Evolutionary conservation across 2,797 vertebrate genomes (phyloP).

Genomic region (Tiaroga cobitis): DNA sequence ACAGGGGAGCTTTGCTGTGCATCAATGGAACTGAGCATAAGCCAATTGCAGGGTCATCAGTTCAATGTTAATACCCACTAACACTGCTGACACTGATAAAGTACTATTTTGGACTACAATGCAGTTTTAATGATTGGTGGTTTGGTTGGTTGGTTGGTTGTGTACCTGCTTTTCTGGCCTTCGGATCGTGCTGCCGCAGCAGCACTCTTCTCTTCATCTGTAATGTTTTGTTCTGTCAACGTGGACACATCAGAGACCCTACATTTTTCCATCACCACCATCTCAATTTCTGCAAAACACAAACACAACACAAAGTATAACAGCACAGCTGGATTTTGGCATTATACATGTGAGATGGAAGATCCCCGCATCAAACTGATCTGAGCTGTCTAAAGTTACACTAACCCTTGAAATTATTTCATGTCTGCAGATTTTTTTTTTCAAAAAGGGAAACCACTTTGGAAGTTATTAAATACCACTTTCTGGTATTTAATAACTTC

Average conservation of each 20-base stretch:
- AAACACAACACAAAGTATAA: slow-evolving; percentile 35
- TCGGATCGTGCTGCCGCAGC: slow-evolving; percentile 78
- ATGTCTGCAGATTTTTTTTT: neutral
- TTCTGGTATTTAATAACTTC: neutral
- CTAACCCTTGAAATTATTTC: neutral
- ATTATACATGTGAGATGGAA: neutral
- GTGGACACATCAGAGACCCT: slow-evolving; percentile 81
- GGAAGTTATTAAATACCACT: neutral
- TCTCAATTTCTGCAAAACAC: slow-evolving; percentile 89
- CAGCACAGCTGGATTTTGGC: neutral
- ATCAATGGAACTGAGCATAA: neutral
- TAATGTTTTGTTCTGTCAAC: slow-evolving; percentile 92
- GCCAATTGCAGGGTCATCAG: neutral
- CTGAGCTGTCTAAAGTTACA: neutral
- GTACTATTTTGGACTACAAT: neutral
- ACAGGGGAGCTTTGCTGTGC: neutral
- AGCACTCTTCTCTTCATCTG: slow-evolving; percentile 94
- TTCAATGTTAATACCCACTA: neutral
- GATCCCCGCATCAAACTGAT: neutral
- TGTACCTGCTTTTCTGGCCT: slow-evolving; percentile 79
- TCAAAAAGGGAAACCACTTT: neutral
- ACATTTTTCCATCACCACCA: slow-evolving; percentile 98
- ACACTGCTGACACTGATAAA: neutral
- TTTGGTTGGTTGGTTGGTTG: too few relatives aligned
- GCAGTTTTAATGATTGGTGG: neutral